phyloP scores from a whole-genome alignment of 2,113 vertebrate genomes.

The Heteronetta atricapilla region DNA sequence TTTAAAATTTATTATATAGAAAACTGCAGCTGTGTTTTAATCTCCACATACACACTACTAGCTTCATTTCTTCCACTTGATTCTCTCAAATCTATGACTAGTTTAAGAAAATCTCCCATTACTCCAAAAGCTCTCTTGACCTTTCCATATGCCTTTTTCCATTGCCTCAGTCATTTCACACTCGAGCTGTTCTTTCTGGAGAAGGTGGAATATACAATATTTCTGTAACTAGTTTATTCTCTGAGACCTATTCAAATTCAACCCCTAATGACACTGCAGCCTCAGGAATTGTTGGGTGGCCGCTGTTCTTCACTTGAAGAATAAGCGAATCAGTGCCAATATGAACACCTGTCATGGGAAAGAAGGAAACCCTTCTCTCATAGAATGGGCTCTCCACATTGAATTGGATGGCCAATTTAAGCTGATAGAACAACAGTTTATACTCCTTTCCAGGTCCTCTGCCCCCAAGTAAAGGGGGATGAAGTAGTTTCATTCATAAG shows the following conservation, averaged over 20 bases:
- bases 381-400: background rate
- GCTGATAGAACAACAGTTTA: background rate
- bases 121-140: slow-evolving; percentile 34
- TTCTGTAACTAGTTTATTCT: background rate
- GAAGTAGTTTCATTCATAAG: background rate
- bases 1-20: slow-evolving; percentile 10
- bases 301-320: background rate
- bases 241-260: background rate
- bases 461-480: background rate
- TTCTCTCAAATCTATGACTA: slow-evolving; percentile 11
- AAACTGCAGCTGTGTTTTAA: background rate
- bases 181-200: slow-evolving; percentile 16
- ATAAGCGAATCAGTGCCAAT: background rate
- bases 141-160: slow-evolving; percentile 52
- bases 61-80: slow-evolving; percentile 27
- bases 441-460: background rate
- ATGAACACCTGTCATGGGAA: background rate
- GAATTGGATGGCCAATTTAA: background rate
- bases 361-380: background rate
- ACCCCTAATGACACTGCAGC: background rate
- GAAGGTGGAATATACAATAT: background rate
- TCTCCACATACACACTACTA: background rate
- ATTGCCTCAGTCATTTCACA: slow-evolving; percentile 64
- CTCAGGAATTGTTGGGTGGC: background rate
- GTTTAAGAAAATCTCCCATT: slow-evolving; percentile 56